Base-by-base conservation (phyloP, 37 sponge, comb jelly and placozoan genomes). In the Cladorhizidae sp. region DNA sequence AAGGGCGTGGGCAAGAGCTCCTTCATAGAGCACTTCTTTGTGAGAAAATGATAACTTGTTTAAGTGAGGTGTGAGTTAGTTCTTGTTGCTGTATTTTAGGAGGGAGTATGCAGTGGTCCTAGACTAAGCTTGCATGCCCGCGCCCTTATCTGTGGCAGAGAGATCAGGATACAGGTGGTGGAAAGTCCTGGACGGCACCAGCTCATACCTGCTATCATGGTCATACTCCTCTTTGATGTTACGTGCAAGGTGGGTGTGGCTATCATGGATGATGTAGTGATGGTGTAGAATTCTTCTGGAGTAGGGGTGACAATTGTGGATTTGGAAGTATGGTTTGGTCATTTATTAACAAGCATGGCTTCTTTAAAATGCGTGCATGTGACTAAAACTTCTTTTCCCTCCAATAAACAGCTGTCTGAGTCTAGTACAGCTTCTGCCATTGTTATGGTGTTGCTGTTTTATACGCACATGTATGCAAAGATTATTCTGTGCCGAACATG, bases 1-100 rank as follows among this genome's bases (percentile, higher is more conserved):
- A 77, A 54, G 39, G 83, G 86, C 0, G 91, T 90, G 15, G 91
- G 91, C 8, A 86, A 85, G 79, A 77, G 67, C 56, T 64, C 86
- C 25, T 90, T 90, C 49, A 77, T 90, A 25, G 58, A 63, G 39
- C 40, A 73, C 41, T 79, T 74, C 56, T 67, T 79, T 62, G 86
- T 86, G 49, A 65, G 86, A 29, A 12, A 38, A 37, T 17, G 17
- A 20, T 54, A 20, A 12, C 17, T 18, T 59, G 5, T 59, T 18
- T 59, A 26, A 6, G 18, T 59, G 61, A 45, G 49, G 49, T 12
- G 49, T 45, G 49, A 45, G 49, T 9, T 5, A 45, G 49, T 45
- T 36, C 32, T 3, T 37, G 49, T 9, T 42, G 43, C 43, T 71
- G 22, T 40, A 71, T 40, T 71, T 35, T 22, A 39, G 26, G 2